A percentile compares a stretch with the other conserved stretches of the same genome.
Evolutionary conservation across 2,888 invertebrate genomes (phyloP).

Genomic region (Drosophila sordidula): DNA sequence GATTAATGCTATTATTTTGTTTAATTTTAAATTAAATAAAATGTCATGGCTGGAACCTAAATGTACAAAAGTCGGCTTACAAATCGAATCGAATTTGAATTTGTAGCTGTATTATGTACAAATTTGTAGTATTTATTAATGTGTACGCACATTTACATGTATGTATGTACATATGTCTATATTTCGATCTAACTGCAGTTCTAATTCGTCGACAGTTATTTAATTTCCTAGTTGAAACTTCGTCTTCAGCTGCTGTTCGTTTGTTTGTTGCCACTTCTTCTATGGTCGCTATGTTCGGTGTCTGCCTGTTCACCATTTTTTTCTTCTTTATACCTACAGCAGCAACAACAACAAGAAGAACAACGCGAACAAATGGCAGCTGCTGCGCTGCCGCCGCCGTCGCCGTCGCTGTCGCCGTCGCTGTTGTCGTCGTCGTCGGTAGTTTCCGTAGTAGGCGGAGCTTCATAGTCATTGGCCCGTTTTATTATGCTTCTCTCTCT

Average conservation of each 20-base stretch:
- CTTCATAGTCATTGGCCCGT: conserved; percentile 83
- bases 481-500: conserved; percentile 77
- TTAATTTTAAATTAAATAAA: too few species aligned
- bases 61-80: too few species aligned
- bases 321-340: conserved; percentile 62
- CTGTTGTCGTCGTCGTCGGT: conserved; percentile 60
- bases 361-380: conserved; percentile 55
- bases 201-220: conserved; percentile 17
- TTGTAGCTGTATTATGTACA: too few species aligned
- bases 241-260: conserved; percentile 8
- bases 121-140: too few species aligned
- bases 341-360: conserved; percentile 31
- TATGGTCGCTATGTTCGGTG: conserved; percentile 44
- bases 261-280: conserved; percentile 19
- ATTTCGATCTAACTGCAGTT: conserved; percentile 5
- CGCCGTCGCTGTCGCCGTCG: conserved; percentile 31
- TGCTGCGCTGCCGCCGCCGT: conserved; percentile 40
- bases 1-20: too few species aligned
- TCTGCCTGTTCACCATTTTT: conserved; percentile 63
- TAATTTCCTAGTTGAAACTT: conserved; percentile 10
- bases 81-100: too few species aligned
- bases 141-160: too few species aligned
- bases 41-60: too few species aligned
- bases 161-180: background rate
- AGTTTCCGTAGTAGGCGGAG: conserved; percentile 83